phyloP scores from a whole-genome alignment of 2,113 vertebrate genomes.

The Solea solea region DNA sequence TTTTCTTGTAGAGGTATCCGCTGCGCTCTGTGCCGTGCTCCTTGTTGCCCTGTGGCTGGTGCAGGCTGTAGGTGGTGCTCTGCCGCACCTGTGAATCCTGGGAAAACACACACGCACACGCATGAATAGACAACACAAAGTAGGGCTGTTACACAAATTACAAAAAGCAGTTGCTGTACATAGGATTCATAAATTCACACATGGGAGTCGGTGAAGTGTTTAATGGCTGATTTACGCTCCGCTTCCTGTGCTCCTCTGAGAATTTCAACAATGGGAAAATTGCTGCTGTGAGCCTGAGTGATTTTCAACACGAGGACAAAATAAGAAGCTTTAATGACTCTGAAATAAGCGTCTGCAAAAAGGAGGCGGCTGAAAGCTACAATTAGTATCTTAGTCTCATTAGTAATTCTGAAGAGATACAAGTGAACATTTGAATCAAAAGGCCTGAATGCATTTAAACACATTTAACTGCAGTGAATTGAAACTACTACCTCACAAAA shows the following conservation, averaged over 20 bases:
- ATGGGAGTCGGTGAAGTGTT: background rate
- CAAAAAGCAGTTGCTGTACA: background rate
- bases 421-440: background rate
- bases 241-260: conserved; percentile 26
- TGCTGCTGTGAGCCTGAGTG: conserved; percentile 18
- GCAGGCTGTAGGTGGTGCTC: conserved; percentile 94
- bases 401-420: background rate
- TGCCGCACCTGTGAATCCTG: conserved; percentile 95
- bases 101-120: conserved; percentile 1
- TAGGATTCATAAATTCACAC: conserved; percentile 12
- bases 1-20: conserved; percentile 95
- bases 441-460: background rate
- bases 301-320: conserved; percentile 16
- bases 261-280: conserved; percentile 13
- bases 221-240: conserved; percentile 16
- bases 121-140: background rate
- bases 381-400: conserved; percentile 15
- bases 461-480: background rate
- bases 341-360: conserved; percentile 11
- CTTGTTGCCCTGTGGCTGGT: conserved; percentile 99
- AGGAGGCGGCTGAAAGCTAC: background rate
- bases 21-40: conserved; percentile 95
- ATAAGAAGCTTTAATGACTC: conserved; percentile 13
- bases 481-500: background rate
- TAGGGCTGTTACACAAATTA: conserved; percentile 9